Evolutionary conservation across 2,113 vertebrate species (phyloP), one percentile per base, ranked within the genome.

Genomic region (Siniperca knerii): DNA sequence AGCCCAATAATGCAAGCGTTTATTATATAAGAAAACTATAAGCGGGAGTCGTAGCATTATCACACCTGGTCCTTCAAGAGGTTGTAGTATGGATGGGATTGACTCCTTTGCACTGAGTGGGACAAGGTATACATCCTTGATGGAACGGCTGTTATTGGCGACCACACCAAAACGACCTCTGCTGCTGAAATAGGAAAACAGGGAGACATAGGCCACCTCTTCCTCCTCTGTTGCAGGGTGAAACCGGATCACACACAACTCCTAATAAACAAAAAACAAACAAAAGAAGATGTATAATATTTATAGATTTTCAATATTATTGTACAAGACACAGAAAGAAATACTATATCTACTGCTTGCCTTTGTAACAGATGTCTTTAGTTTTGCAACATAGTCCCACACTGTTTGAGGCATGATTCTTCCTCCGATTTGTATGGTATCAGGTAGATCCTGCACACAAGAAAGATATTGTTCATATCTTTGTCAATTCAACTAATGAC

Each of bases 181-280:
- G 93, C 98, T 99, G 96, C 97, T 99, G 89, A 99, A 99, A 93
- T 99, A 99, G 61, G 98, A 99, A 96, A 99, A 99, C 33, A 99
- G 96, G 67, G 98, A 99, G 64, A 99, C 97, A 85, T 99, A 99
- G 90, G 98, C 98, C 68, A 98, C 98, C 87, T 99, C 97, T 80
- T 99, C 98, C 75, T 99, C 98, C 87, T 99, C 98, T 61, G 98
- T 97, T 29, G 97, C 97, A 18, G 98, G 98, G 70, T 98, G 97
- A 90, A 99, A 99, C 25, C 98, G 98, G 78, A 99, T 97, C 92
- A 99, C 96, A 87, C 97, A 99, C 83, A 99, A 92, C 79, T 99
- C 98, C 98, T 99, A 89, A 25, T 91, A 86, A 33, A 78, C 84
- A 95, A 74, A 83, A 68, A 42, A 25, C 44, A 94, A 62, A 81